Conservation (phyloP, 2,888 invertebrate genomes). For the Eremobia ochroleuca region DNA sequence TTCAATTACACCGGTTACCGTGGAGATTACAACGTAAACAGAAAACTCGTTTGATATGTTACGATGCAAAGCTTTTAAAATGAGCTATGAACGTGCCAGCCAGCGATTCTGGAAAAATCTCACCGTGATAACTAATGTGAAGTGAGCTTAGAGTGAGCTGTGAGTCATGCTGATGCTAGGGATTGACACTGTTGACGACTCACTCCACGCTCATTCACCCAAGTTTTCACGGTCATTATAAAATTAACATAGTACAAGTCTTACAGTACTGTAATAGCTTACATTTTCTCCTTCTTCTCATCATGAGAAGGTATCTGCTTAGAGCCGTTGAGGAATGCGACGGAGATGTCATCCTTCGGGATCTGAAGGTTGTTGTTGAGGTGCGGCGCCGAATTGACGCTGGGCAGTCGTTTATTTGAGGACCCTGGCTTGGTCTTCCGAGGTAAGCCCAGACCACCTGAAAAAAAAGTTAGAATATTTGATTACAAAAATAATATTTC, state of each 20-base stretch:
- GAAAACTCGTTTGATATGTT: not conserved
- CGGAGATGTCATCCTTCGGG: slow-evolving; percentile 61
- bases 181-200: too few relatives aligned
- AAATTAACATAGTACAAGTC: too few relatives aligned
- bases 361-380: slow-evolving; percentile 80
- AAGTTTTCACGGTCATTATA: too few relatives aligned
- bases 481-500: not conserved
- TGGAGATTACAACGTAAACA: too few relatives aligned
- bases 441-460: slow-evolving; percentile 73
- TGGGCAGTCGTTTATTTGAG: slow-evolving; percentile 77
- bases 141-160: too few relatives aligned
- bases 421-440: slow-evolving; percentile 67
- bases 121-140: too few relatives aligned
- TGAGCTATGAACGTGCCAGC: not conserved
- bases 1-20: not conserved
- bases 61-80: not conserved
- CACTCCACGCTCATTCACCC: too few relatives aligned
- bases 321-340: slow-evolving; percentile 59
- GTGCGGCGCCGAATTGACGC: slow-evolving; percentile 86
- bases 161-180: too few relatives aligned
- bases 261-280: not conserved
- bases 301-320: slow-evolving; percentile 47
- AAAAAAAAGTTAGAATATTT: slow-evolving; percentile 4
- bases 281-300: slow-evolving; percentile 67
- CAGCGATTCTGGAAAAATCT: too few relatives aligned